Evolutionary conservation across 2,113 vertebrate species (phyloP), one percentile per base, ranked within the genome.

Genomic region (Leptobrachium ailaonicum): DNA sequence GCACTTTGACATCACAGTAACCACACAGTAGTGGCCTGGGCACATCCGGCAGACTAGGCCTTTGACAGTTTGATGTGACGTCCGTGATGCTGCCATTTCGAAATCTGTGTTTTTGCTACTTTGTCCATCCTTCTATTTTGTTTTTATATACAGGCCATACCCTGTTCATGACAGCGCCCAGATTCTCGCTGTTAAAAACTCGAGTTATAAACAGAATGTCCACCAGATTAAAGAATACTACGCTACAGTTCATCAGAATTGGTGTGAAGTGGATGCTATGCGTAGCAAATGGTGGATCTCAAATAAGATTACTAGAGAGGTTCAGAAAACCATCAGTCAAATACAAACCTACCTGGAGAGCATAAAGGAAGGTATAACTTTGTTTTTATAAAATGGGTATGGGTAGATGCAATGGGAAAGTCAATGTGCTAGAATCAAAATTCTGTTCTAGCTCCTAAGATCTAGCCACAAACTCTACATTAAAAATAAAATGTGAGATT

Each of bases 241-340:
- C 63, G 86, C 89, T 71, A 78, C 86, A 54, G 90, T 96, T 43
- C 93, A 93, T 87, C 94, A 95, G 85, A 99, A 99, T 88, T 97
- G 94, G 95, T 90, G 90, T 74, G 82, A 86, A 50, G 86, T 96
- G 66, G 87, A 96, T 82, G 96, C 90, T 20, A 74, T 71, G 54
- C 92, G 88, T 74, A 98, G 93, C 90, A 96, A 94, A 85, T 99
- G 97, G 97, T 96, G 90, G 92, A 86, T 97, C 3, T 96, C 92
- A 93, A 91, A 90, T 74, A 89, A 84, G 71, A 82, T 96, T 76
- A 64, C 90, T 58, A 89, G 91, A 67, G 91, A 95, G 60, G 78
- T 93, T 82, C 89, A 90, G 82, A 76, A 73, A 66, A 90, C 92
- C 83, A 87, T 95, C 88, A 92, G 85, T 83, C 75, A 89, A 77